Base-by-base conservation (phyloP, 2,797 vertebrate species). In the Melopsittacus undulatus region DNA sequence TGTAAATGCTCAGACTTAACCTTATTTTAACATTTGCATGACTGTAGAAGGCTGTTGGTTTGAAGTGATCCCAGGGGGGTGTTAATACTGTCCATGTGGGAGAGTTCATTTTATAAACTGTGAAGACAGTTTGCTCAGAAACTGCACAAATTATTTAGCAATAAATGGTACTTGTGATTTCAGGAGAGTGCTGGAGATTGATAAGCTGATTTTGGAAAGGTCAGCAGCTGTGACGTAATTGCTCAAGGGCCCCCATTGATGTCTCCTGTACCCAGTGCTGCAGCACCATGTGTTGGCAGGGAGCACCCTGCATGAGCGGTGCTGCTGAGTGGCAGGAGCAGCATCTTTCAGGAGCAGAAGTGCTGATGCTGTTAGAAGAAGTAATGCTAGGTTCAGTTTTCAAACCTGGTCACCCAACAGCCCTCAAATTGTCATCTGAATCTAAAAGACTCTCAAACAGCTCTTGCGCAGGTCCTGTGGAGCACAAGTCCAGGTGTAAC, bases 251-350 rank as follows among this genome's bases (percentile, higher is more conserved):
- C 75, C 45, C 23, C 70, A 23, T 19, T 74, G 79, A 64, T 62
- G 15, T 45, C 56, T 49, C n/a, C 30, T 4, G 17, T 1, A 4
- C 19, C 49, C 40, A 0, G 0, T 32, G 78, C 82, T 13, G 68
- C 8, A 13, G 40, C 1, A 6, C 0, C 56, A 0, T 0, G 3
- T 4, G 11, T 38, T 61, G 48, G 57, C 54, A 34, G 45, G 29
- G n/a, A 83, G 63, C 26, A 0, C 6, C 9, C n/a, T 70, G 38
- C 0, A 2, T 0, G 32, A 34, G 43, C 0, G 0, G 10, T 63
- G 48, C 73, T 75, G 54, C 36, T 2, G 38, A 51, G 64, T 5
- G 7, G 64, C 40, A 51, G 64, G 16, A 74, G 64, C 45, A 46
- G 80, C 51, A 9, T 34, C 4, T 59, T 36, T 9, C 0, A 2